Percentiles rank a stretch among this genome's conserved stretches.
Conservation (phyloP, 2,113 vertebrate species). For the Serinus canaria region DNA sequence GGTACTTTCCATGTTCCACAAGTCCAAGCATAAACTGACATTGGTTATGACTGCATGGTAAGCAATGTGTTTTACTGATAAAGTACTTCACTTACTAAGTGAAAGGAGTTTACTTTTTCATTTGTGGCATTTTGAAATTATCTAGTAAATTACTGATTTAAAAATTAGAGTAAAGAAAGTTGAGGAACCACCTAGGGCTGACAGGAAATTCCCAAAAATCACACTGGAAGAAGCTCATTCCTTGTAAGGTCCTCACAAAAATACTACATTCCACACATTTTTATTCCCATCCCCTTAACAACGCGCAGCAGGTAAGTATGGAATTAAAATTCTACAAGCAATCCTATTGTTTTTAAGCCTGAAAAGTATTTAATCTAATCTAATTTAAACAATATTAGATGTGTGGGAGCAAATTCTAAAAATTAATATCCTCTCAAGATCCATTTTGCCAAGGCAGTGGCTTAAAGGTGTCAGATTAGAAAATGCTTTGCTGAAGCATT, state of each 20-base stretch:
- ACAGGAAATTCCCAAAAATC: neutral
- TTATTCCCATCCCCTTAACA: neutral
- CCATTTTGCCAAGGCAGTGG: neutral
- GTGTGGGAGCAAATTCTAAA: neutral
- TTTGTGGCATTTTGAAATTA: neutral
- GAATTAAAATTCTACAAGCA: neutral
- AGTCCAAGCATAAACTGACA: neutral
- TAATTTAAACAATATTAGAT: neutral
- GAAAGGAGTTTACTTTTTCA: neutral
- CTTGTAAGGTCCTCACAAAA: neutral
- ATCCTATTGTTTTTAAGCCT: neutral
- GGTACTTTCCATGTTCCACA: neutral
- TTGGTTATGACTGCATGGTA: neutral
- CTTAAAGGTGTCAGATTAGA: constrained; percentile 20
- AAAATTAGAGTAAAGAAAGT: neutral
- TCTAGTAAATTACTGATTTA: neutral
- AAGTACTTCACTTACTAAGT: neutral
- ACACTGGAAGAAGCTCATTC: neutral
- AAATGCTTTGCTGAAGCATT: neutral
- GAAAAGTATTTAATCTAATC: neutral
- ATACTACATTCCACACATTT: neutral
- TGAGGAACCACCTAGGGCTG: neutral
- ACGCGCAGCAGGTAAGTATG: neutral
- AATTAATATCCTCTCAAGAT: neutral
- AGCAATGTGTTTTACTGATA: neutral